Evolutionary conservation across 2,113 vertebrate species (phyloP).

Genomic region (Beaufortia kweichowensis): DNA sequence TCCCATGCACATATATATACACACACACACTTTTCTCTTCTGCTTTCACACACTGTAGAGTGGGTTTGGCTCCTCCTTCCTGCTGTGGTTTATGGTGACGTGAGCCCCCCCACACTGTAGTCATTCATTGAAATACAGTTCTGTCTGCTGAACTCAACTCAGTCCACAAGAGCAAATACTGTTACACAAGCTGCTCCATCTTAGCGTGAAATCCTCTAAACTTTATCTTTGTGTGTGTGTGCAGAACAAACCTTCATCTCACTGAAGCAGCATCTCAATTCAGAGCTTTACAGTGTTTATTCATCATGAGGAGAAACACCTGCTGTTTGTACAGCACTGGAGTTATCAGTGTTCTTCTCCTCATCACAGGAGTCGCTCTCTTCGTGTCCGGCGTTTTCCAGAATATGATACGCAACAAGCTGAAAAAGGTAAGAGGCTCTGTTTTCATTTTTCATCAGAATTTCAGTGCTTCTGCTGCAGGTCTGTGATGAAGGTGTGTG

Average conservation of each 20-base stretch:
- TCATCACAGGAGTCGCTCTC: slow-evolving; percentile 67
- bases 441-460: too few relatives aligned
- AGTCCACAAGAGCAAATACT: background rate
- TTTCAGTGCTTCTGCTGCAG: too few relatives aligned
- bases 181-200: background rate
- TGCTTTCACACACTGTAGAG: background rate
- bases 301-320: slow-evolving; percentile 67
- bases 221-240: slow-evolving; percentile 13
- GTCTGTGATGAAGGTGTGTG: too few relatives aligned
- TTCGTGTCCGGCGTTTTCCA: slow-evolving; percentile 61
- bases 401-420: slow-evolving; percentile 66
- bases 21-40: too few relatives aligned
- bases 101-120: background rate
- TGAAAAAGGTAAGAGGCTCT: slow-evolving; percentile 72
- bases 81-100: background rate
- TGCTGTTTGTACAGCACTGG: slow-evolving; percentile 64
- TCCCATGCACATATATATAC: too few relatives aligned
- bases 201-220: too few relatives aligned
- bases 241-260: background rate
- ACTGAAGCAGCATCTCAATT: too few relatives aligned
- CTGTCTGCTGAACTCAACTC: background rate
- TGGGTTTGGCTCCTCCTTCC: background rate
- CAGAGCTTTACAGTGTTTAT: too few relatives aligned
- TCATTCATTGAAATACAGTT: slow-evolving; percentile 33
- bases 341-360: slow-evolving; percentile 61